Evolutionary conservation across 2,797 vertebrate species (phyloP).

Genomic region (Phrynocephalus vlangalii): DNA sequence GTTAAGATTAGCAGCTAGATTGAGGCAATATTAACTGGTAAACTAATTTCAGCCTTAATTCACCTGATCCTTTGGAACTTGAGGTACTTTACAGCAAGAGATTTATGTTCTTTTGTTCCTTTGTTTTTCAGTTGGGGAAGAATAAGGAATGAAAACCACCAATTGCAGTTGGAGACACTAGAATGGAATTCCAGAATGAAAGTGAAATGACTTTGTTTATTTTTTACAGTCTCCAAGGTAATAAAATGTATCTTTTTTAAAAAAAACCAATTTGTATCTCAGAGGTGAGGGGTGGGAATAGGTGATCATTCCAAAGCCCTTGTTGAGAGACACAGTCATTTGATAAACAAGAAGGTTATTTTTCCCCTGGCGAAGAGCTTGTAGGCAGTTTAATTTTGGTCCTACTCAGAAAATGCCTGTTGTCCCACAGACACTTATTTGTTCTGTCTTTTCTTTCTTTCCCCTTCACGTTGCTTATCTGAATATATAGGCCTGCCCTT

Average conservation of each 20-base stretch:
- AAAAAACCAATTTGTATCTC: conserved; percentile 46
- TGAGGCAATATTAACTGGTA: conserved; percentile 67
- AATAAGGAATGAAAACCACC: conserved; percentile 54
- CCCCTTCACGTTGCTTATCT: conserved; percentile 75
- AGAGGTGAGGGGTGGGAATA: conserved; percentile 30
- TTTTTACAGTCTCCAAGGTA: conserved; percentile 62
- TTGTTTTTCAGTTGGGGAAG: conserved; percentile 53
- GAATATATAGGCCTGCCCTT: conserved; percentile 83
- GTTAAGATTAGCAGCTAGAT: conserved; percentile 68
- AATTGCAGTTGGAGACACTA: conserved; percentile 37
- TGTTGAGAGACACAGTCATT: conserved; percentile 12
- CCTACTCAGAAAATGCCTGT: conserved; percentile 44
- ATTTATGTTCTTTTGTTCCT: conserved; percentile 58
- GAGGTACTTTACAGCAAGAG: conserved; percentile 65
- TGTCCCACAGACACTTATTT: conserved; percentile 41
- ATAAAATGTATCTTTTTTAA: conserved; percentile 52
- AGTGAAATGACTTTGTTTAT: conserved; percentile 61
- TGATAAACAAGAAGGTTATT: conserved; percentile 6
- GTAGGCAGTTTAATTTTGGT: conserved; percentile 43
- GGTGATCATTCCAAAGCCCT: conserved; percentile 11
- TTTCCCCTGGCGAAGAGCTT: conserved; percentile 2
- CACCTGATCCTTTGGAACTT: conserved; percentile 71
- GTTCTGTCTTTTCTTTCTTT: conserved; percentile 31
- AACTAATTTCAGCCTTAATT: conserved; percentile 74
- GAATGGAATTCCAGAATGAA: conserved; percentile 54